Evolutionary conservation across 2,888 invertebrate species (phyloP), one percentile per base, ranked within the genome.

Genomic region (Perizoma flavofasciatum): DNA sequence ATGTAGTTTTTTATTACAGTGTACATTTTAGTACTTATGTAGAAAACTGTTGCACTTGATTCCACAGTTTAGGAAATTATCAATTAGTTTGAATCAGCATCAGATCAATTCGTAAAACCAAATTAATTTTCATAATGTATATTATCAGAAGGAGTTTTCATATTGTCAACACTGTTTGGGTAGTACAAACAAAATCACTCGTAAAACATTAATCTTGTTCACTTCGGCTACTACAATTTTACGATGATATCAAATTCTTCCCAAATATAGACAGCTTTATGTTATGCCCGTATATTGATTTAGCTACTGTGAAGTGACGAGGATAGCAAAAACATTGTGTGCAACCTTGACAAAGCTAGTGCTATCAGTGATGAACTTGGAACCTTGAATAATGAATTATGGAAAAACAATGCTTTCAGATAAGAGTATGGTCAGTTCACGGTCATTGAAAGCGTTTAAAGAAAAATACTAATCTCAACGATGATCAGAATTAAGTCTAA

Each of bases 201-300:
- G 62, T 66, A 69, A 69, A 64, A 52, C 52, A 50, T 57, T 65
- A 67, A 67, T 58, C 65, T 53, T 48, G 58, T 47, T n/a, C 64
- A 65, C 55, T 61, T 64, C 49, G 52, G 55, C 54, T 60, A 56
- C 62, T 60, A 69, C 65, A 68, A 66, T 67, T 67, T 69, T 72
- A 73, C 67, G 63, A 61, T 59, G 62, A 57, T 62, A 67, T 70
- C 67, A 71, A 71, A 63, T 66, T 63, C 52, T 47, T 65, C 22
- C 55, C 59, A 66, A 68, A 66, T 58, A 69, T 55, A 57, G 10
- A 48, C 55, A 54, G 68, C 61, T 49, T 59, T 43, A 37, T 40
- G 39, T 52, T 49, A 55, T 22, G 49, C 47, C 58, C 46, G 54
- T 61, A 10, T 61, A 61, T 61, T 61, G 55, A 56, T 59, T 59